Percentiles rank a stretch among this genome's conserved stretches.
phyloP scores from a whole-genome alignment of 1,140 invertebrate species.

The Diorhabda carinulata region DNA sequence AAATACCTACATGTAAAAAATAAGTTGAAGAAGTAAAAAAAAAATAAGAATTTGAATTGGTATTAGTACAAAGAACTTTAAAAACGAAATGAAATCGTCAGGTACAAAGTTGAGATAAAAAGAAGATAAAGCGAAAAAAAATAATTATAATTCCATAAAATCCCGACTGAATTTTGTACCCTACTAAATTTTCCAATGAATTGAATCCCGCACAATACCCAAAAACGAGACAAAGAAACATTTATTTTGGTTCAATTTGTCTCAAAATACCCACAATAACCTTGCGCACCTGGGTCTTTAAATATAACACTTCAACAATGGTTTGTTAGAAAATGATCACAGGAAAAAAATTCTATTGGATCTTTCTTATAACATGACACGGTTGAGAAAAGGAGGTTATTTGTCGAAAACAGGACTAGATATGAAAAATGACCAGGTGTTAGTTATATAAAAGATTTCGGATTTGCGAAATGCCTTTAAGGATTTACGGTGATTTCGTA shows the following conservation, averaged over 20 bases:
- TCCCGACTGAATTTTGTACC: no score
- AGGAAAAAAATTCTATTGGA: slow-evolving; percentile 4
- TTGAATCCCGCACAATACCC: neutral
- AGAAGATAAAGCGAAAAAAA: no score
- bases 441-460: neutral
- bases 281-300: slow-evolving; percentile 10
- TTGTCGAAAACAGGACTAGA: slow-evolving; percentile 11
- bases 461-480: slow-evolving; percentile 8
- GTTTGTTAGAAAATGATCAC: slow-evolving; percentile 15
- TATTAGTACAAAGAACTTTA: no score
- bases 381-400: slow-evolving; percentile 10
- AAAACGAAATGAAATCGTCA: no score
- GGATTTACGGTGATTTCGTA: neutral
- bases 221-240: slow-evolving; percentile 14
- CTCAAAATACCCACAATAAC: slow-evolving; percentile 15
- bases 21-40: no score
- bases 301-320: slow-evolving; percentile 11
- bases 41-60: no score
- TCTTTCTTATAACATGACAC: slow-evolving; percentile 11
- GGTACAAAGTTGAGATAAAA: no score
- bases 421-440: slow-evolving; percentile 14
- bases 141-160: no score
- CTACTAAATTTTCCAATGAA: neutral
- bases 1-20: no score
- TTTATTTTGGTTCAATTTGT: slow-evolving; percentile 22